A percentile compares a stretch with the other conserved stretches of the same genome.
phyloP scores from a whole-genome alignment of 2,888 invertebrate species.

The Drosophila peninsularis region DNA sequence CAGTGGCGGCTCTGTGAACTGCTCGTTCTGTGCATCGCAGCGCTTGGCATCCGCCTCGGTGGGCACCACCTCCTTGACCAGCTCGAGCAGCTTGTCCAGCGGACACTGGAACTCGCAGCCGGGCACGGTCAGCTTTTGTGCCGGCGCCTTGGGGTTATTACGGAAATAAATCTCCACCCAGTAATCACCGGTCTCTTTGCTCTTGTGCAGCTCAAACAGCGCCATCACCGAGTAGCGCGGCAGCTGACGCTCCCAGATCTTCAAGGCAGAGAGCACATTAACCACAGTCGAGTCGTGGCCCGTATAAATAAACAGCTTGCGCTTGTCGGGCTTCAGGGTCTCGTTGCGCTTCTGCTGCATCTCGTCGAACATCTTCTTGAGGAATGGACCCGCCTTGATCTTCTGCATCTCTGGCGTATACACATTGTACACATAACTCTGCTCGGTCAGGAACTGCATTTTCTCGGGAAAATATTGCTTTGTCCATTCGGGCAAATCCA shows the following conservation, averaged over 20 bases:
- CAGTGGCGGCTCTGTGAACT: constrained; percentile 86
- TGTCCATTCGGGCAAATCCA: constrained; percentile 88
- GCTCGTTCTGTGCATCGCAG: constrained; percentile 86
- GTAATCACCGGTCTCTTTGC: constrained; percentile 85
- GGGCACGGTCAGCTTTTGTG: constrained; percentile 87
- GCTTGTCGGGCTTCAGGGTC: constrained; percentile 84
- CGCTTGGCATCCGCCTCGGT: constrained; percentile 86
- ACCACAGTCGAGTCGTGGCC: constrained; percentile 91
- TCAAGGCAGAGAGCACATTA: constrained; percentile 87
- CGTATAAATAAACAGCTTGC: constrained; percentile 88
- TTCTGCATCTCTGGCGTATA: constrained; percentile 87
- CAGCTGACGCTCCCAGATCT: constrained; percentile 88
- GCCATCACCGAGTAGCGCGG: constrained; percentile 88
- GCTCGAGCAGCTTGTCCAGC: constrained; percentile 86
- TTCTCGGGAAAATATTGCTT: constrained; percentile 86
- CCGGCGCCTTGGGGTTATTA: constrained; percentile 86
- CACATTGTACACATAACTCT: constrained; percentile 87
- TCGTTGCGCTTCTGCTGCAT: constrained; percentile 86
- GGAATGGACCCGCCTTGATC: constrained; percentile 87
- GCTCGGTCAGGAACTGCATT: constrained; percentile 86
- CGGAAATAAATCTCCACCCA: constrained; percentile 84
- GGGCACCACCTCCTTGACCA: constrained; percentile 86
- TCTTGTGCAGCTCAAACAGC: constrained; percentile 88
- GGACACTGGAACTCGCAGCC: constrained; percentile 88
- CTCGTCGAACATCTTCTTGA: constrained; percentile 87